Evolutionary conservation across 2,797 vertebrate genomes (phyloP).

Genomic region (Falco concolor): DNA sequence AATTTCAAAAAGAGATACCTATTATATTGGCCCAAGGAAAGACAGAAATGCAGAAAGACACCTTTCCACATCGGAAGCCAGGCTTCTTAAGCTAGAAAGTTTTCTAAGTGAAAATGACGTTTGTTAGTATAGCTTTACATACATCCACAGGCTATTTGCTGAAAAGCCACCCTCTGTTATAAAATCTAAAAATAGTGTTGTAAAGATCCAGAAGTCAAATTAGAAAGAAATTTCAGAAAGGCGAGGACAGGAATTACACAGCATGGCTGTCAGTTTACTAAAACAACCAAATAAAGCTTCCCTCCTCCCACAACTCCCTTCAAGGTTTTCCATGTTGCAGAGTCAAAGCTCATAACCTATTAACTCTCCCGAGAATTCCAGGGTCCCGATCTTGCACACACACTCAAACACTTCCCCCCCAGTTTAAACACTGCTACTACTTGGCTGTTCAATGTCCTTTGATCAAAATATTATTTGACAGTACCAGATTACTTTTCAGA

Average conservation of each 20-base stretch:
- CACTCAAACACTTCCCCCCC: too few species aligned
- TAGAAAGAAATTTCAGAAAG: not conserved
- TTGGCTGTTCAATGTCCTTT: not conserved
- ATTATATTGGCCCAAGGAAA: not conserved
- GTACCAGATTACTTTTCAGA: not conserved
- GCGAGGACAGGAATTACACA: not conserved
- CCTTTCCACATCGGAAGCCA: not conserved
- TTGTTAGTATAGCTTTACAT: not conserved
- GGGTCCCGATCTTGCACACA: not conserved
- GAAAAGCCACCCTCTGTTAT: not conserved
- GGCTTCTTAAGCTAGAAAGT: not conserved
- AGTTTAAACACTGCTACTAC: not conserved
- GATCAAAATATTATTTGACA: not conserved
- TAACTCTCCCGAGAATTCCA: not conserved
- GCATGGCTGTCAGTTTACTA: not conserved
- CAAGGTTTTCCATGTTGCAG: not conserved
- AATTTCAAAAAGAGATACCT: not conserved
- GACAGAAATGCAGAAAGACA: not conserved
- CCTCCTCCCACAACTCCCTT: fast-evolving
- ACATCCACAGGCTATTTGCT: not conserved
- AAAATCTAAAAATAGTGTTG: not conserved
- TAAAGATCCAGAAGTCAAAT: not conserved
- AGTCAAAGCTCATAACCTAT: not conserved
- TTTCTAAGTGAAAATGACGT: not conserved
- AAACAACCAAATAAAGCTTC: not conserved